Evolutionary conservation across 2,888 invertebrate species (phyloP).

Genomic region (Timandra comae): DNA sequence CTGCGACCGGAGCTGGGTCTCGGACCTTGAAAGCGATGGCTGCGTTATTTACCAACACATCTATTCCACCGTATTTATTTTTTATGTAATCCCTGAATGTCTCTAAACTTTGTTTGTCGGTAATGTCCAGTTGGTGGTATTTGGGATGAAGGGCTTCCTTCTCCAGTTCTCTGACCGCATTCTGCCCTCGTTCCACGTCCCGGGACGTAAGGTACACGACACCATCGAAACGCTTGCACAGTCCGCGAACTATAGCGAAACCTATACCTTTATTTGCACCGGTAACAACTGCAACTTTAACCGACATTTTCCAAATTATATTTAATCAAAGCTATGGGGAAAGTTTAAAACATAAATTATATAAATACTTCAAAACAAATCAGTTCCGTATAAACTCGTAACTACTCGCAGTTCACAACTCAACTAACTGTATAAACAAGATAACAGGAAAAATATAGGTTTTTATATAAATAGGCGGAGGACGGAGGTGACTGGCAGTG

Average conservation of each 20-base stretch:
- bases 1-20: constrained; percentile 78
- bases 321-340: no score
- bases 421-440: no score
- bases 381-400: no score
- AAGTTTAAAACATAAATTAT: no score
- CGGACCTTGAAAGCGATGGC: constrained; percentile 80
- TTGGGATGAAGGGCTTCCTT: constrained; percentile 72
- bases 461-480: no score
- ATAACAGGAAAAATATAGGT: no score
- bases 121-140: constrained; percentile 84
- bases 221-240: constrained; percentile 82
- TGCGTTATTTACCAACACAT: constrained; percentile 86
- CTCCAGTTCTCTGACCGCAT: constrained; percentile 77
- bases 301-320: no score
- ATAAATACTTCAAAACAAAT: no score
- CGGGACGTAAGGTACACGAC: constrained; percentile 83
- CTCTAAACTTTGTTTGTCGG: constrained; percentile 75
- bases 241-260: constrained; percentile 80
- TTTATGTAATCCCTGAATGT: constrained; percentile 77
- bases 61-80: constrained; percentile 80
- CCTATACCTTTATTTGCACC: constrained; percentile 85
- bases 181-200: constrained; percentile 73
- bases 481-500: no score
- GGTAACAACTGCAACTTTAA: constrained; percentile 76
- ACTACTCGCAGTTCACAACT: no score